Conservation (phyloP, 2,113 vertebrate genomes). For the Daboia siamensis region DNA sequence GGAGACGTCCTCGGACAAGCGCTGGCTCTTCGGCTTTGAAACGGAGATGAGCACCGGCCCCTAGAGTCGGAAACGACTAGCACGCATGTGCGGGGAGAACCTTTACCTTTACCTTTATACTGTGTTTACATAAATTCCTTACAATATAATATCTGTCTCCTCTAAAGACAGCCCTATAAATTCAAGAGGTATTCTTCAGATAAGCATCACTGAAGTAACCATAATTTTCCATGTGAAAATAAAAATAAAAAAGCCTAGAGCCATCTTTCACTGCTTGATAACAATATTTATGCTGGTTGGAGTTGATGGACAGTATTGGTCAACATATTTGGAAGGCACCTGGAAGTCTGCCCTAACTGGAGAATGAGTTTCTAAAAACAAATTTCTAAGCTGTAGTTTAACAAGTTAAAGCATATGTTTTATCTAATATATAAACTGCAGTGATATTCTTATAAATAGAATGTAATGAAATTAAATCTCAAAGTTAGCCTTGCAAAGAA, state of each 20-base stretch:
- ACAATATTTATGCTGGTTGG: not conserved
- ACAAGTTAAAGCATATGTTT: not conserved
- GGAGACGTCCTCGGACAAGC: too few species aligned
- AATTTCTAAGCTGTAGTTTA: not conserved
- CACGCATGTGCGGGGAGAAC: too few species aligned
- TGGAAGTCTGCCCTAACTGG: not conserved
- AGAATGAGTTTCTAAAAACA: not conserved
- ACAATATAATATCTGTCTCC: not conserved
- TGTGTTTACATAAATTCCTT: not conserved
- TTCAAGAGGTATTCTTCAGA: not conserved
- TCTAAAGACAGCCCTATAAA: rapidly evolving
- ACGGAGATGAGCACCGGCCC: too few species aligned
- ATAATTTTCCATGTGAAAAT: not conserved
- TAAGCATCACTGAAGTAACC: not conserved
- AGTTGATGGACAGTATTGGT: not conserved
- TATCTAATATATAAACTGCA: not conserved
- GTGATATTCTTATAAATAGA: not conserved
- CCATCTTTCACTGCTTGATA: not conserved
- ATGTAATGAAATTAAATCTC: not conserved
- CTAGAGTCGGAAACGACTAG: too few species aligned
- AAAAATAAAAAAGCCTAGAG: not conserved
- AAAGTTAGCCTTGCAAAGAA: not conserved
- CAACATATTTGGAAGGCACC: not conserved
- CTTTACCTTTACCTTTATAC: not conserved
- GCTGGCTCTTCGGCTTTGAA: too few species aligned